Conservation (phyloP, 2,113 vertebrate genomes). For the Cochlearius cochlearius region DNA sequence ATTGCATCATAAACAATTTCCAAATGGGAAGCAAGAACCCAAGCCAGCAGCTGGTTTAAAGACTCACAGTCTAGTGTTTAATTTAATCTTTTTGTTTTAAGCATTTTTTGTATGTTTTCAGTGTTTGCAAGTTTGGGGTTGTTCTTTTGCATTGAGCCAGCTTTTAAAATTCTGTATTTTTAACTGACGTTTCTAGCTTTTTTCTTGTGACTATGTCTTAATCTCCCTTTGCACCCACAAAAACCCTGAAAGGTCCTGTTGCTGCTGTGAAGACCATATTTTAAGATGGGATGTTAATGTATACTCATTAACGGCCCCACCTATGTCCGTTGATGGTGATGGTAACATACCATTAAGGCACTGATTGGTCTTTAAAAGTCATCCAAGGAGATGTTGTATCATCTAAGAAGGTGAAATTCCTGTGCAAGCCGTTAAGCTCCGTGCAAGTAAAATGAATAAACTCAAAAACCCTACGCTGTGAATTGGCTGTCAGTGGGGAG, state of each 20-base stretch:
- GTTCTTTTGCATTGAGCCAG: neutral
- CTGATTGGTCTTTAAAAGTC: neutral
- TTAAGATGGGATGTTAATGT: neutral
- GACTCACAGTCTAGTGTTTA: neutral
- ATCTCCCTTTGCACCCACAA: neutral
- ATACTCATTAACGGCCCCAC: neutral
- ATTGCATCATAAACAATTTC: neutral
- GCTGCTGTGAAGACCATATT: neutral
- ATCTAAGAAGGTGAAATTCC: neutral
- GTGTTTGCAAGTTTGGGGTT: neutral
- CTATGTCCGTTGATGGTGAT: fast-evolving
- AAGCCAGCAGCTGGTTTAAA: neutral
- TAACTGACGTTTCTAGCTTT: neutral
- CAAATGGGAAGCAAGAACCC: neutral
- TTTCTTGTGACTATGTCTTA: neutral
- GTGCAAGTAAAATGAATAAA: neutral
- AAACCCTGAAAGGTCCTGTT: fast-evolving
- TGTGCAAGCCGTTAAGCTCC: neutral
- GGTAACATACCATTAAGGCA: neutral
- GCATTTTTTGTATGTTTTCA: neutral
- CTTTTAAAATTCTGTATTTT: neutral
- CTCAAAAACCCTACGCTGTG: neutral
- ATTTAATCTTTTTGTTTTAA: neutral
- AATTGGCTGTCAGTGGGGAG: neutral
- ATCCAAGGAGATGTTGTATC: neutral